Evolutionary conservation across 2,113 vertebrate genomes (phyloP), one percentile per base, ranked within the genome.

Genomic region (Sardina pilchardus): DNA sequence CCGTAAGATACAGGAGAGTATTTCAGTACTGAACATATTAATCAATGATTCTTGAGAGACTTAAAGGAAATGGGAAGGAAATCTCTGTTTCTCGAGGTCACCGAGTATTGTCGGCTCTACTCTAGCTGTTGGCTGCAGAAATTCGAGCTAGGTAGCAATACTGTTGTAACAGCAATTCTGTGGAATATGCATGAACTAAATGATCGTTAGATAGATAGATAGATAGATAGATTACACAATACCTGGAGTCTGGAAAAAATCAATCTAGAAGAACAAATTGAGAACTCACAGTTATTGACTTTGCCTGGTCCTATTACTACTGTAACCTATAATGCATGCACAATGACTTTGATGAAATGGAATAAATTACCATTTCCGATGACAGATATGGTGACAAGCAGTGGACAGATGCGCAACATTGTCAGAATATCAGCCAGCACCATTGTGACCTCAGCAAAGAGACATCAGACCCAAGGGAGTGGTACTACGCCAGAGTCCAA

Each of bases 401-500:
- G 78, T 96, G 95, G 95, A 59, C 84, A 43, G 67, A 92, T 0
- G 91, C 86, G 19, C 19, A 30, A 2, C 24, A 83, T 59, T 96
- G 95, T 81, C 94, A 94, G 89, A 92, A 89, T 16, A 93, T 93
- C 88, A 81, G 19, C 0, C 67, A 82, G 84, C 87, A 19, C 0
- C 84, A 85, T 2, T 96, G 95, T 87, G 93, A 96, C 92, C 93
- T 96, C 59, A 96, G 94, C 48, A n/a, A 36, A 4, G 83, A 91
- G 91, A 96, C 92, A 21, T 91, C 94, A 1, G 91, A 94, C 7
- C 83, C 87, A 78, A 93, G 90, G 34, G 94, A 95, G 88, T 95
- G 94, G 94, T 96, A 96, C 92, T 96, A 96, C 4, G 94, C 94
- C 80, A 89, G 93, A 82, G 93, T 95, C 19, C 89, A 88, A 0